Base-by-base conservation (phyloP, 2,888 invertebrate genomes). In the Dilophus febrilis region DNA sequence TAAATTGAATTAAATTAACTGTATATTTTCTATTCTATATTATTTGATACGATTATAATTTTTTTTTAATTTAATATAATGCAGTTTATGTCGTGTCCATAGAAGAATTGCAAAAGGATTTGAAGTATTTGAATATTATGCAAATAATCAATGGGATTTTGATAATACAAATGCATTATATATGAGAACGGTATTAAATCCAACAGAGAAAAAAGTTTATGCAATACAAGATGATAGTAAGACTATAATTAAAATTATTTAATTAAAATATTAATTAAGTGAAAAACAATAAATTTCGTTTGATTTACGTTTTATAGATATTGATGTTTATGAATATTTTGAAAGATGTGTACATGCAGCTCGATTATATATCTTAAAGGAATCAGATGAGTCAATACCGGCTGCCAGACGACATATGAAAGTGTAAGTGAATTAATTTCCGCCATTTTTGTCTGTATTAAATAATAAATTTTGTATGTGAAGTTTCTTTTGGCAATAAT, bases 111-210 rank as follows among this genome's bases (percentile, higher is more conserved):
- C 71, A 46, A 85, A 86, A 64, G 85, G 90, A 1, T 84, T 88
- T 53, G 83, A 85, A 51, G 82, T 85, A 1, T 81, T 92, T 52
- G 85, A 88, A 54, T 91, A 88, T 57, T 92, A 92, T 62, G 87
- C 90, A 0, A 85, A 82, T 56, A 84, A 85, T 54, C 85, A 87
- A 45, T 92, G 92, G 91, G 80, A 82, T 53, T 87, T 88, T 57
- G 75, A 76, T 34, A 85, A 83, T 16, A 69, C 75, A 37, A 71
- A 74, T 45, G 70, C 77, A 0, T 58, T 72, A 8, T 55, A 61
- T 7, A 48, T 80, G 1, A 61, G 83, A 26, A 56, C 61, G 3
- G 55, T 63, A 5, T 63, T 85, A 48, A 85, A 84, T 52, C 64
- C 69, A 0, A 64, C 61, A 41, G 86, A 86, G 54, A 65, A 68